These are phyloP conservation scores for Percina caprodes DNA, from an alignment of 2,113 vertebrate species.

Conservation along the genomic window DNA sequence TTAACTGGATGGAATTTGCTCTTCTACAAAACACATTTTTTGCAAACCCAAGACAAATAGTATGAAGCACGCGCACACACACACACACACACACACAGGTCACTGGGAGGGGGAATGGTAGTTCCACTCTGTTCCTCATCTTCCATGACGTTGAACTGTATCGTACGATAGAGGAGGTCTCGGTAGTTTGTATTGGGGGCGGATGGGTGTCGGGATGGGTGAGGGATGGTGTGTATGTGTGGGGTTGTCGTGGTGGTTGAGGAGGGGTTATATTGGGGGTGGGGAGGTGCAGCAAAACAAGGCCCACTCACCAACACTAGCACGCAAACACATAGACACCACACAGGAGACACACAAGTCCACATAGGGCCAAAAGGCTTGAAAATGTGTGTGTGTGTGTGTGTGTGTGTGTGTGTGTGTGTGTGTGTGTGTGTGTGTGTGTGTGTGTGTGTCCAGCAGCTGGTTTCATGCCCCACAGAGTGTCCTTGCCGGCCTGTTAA, in stretches of 20 bases:
- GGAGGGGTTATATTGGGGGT: slow-evolving; percentile 8
- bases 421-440: slow-evolving; percentile 33
- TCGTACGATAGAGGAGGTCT: slow-evolving; percentile 71
- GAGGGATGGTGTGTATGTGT: slow-evolving; percentile 25
- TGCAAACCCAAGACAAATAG: slow-evolving; percentile 74
- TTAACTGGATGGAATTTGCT: slow-evolving; percentile 73
- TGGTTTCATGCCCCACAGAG: slow-evolving; percentile 81
- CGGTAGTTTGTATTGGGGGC: slow-evolving; percentile 45
- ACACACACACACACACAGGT: slow-evolving; percentile 62
- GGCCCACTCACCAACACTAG: slow-evolving; percentile 7
- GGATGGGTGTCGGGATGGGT: slow-evolving; percentile 33
- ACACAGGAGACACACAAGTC: slow-evolving; percentile 26
- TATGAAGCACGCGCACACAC: slow-evolving; percentile 54
- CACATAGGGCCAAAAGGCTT: slow-evolving; percentile 49
- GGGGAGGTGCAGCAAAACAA: slow-evolving; percentile 30
- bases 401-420: slow-evolving; percentile 57
- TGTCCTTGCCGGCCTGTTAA: slow-evolving; percentile 83
- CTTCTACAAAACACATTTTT: slow-evolving; percentile 69
- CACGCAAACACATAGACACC: slow-evolving; percentile 21
- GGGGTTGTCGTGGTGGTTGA: neutral
- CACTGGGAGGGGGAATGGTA: slow-evolving; percentile 64
- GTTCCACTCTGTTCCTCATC: slow-evolving; percentile 67
- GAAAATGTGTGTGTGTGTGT: slow-evolving; percentile 37
- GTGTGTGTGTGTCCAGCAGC: slow-evolving; percentile 72
- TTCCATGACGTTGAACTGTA: slow-evolving; percentile 81